Conservation (phyloP, 2,888 invertebrate species). For the Psylliodes chrysocephalus region DNA sequence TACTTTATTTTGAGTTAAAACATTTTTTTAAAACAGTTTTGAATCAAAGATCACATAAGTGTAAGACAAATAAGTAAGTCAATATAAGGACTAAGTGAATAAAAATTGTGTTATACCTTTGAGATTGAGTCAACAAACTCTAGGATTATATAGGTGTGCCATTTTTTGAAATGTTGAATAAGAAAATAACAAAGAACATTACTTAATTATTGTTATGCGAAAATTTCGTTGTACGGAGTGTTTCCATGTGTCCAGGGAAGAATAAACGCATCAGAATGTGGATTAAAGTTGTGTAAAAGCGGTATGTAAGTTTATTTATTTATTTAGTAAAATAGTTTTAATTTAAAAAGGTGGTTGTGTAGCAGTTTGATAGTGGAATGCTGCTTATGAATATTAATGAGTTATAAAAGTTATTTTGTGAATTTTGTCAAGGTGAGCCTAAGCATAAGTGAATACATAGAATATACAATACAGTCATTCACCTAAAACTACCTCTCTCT, state of each 20-base stretch:
- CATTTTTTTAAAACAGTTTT: not conserved
- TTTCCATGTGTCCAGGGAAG: not conserved
- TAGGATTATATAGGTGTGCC: slow-evolving; percentile 60
- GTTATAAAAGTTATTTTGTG: slow-evolving; percentile 54
- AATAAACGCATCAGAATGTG: slow-evolving; percentile 24
- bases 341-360: not conserved
- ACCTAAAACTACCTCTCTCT: slow-evolving; percentile 53
- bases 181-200: slow-evolving; percentile 63
- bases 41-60: not conserved
- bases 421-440: slow-evolving; percentile 60
- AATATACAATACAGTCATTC: slow-evolving; percentile 56
- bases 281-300: slow-evolving; percentile 29
- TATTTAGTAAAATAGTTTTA: not conserved
- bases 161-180: slow-evolving; percentile 52
- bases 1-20: slow-evolving; percentile 12
- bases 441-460: slow-evolving; percentile 34
- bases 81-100: slow-evolving; percentile 9
- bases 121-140: slow-evolving; percentile 64
- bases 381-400: slow-evolving; percentile 47
- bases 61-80: not conserved
- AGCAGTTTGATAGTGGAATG: slow-evolving; percentile 40
- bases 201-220: slow-evolving; percentile 50
- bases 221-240: not conserved
- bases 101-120: slow-evolving; percentile 52
- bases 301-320: slow-evolving; percentile 22